Base-by-base conservation (phyloP, 2,797 vertebrate species). In the Sebastes ruberrimus region DNA sequence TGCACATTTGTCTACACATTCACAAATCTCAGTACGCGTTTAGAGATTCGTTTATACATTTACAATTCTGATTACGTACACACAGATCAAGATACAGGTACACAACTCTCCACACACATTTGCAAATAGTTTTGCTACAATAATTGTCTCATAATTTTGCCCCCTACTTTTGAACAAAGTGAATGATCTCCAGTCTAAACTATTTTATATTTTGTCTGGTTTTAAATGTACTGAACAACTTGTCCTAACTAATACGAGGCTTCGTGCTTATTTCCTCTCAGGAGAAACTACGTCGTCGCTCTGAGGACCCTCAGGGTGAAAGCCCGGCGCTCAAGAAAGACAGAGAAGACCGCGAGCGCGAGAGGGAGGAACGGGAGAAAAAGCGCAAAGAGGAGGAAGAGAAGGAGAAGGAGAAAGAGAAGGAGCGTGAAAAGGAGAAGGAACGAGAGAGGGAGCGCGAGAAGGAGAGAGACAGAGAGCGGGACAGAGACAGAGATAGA, bases 221-320 rank as follows among this genome's bases (percentile, higher is more conserved):
- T 59, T 38, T 10, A 18, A 57, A 56, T 68, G 8, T 18, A 10
- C 16, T 10, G 22, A 23, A 23, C 3, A 42, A 18, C 30, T 69
- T 8, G 2, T 55, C 1, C 2, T 56, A 8, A 67, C 5, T 49
- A 18, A 67, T 8, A 10, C 1, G 3, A 22, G 1, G 6, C 3
- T 25, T 7, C 30, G 66, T 32, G 7, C n/a, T 49, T 57, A 16
- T 32, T 68, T 61, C 3, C 46, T 56, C 27, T 7, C 13, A 97
- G 96, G 96, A 97, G 88, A 97, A 97, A 85, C 92, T 97, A 16
- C 94, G 89, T 3, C 94, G 96, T 1, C 95, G 95, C 22, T 96
- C 96, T 0, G 97, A 98, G 91, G 98, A 99, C 25, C 97, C 97
- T 18, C 97, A 95, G 60, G 96, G 94, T 30, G 98, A 99, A 81